A percentile compares a stretch with the other conserved stretches of the same genome.
Conservation (phyloP, 2,888 invertebrate genomes). For the Pterostichus madidus region DNA sequence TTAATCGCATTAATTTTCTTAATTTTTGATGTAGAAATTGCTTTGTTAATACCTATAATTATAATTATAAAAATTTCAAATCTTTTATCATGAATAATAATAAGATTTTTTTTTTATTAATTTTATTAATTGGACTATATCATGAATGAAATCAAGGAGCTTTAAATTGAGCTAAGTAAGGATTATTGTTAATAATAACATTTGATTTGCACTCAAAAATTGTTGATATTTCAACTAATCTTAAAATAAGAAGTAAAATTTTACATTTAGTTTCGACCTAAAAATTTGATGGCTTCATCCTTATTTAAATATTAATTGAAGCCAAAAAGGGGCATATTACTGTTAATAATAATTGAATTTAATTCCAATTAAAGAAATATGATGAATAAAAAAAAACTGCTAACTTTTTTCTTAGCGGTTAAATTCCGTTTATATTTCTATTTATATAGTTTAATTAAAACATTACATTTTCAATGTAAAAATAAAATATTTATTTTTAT, state of each 20-base stretch:
- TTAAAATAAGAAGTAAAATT: slow-evolving; percentile 77
- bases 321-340: slow-evolving; percentile 81
- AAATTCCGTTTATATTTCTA: slow-evolving; percentile 78
- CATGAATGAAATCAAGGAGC: slow-evolving; percentile 81
- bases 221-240: slow-evolving; percentile 74
- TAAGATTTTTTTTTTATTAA: slow-evolving; percentile 75
- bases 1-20: slow-evolving; percentile 83
- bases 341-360: slow-evolving; percentile 83
- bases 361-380: slow-evolving; percentile 82
- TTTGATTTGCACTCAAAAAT: slow-evolving; percentile 78
- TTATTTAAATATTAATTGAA: slow-evolving; percentile 78
- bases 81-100: slow-evolving; percentile 71
- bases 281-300: slow-evolving; percentile 75
- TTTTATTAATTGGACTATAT: slow-evolving; percentile 78
- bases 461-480: slow-evolving; percentile 84
- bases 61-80: slow-evolving; percentile 73
- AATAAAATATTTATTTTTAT: slow-evolving; percentile 77
- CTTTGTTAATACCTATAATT: slow-evolving; percentile 81
- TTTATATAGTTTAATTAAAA: slow-evolving; percentile 84
- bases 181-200: slow-evolving; percentile 78
- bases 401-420: slow-evolving; percentile 82
- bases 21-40: slow-evolving; percentile 86
- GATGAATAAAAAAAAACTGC: slow-evolving; percentile 80
- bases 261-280: slow-evolving; percentile 80
- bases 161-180: slow-evolving; percentile 78